Conservation (phyloP, 1,140 invertebrate genomes). For the Acromyrmex heyeri region DNA sequence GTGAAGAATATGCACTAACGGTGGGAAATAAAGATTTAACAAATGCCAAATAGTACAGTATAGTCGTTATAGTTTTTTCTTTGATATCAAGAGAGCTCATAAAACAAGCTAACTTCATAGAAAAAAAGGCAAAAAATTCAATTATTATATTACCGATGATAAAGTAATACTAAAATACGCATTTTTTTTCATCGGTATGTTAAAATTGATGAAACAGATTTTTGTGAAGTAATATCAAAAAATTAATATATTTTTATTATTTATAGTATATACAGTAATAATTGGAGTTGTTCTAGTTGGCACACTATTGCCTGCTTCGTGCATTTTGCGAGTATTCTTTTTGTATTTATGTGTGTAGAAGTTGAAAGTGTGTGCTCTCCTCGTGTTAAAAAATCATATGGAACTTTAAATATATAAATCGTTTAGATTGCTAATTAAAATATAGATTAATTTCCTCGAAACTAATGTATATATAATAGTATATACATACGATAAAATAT, state of each 20-base stretch:
- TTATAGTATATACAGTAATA: neutral
- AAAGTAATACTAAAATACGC: neutral
- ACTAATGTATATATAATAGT: slow-evolving; percentile 17
- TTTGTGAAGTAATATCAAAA: neutral
- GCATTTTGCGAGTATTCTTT: slow-evolving; percentile 25
- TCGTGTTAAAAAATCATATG: slow-evolving; percentile 22
- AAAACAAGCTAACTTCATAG: neutral
- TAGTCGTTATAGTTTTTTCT: neutral
- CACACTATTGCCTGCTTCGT: slow-evolving; percentile 35
- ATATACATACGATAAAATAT: slow-evolving; percentile 36
- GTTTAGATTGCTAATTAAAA: slow-evolving; percentile 18
- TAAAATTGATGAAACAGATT: slow-evolving; percentile 2
- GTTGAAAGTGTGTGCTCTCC: slow-evolving; percentile 11
- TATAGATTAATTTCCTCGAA: neutral
- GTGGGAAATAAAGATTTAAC: slow-evolving; percentile 25
- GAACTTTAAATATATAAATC: neutral
- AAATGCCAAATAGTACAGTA: slow-evolving; percentile 21
- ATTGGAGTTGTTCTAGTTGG: neutral
- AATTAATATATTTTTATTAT: slow-evolving; percentile 16
- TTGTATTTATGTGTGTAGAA: slow-evolving; percentile 25
- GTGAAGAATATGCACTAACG: slow-evolving; percentile 18
- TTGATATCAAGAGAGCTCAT: neutral
- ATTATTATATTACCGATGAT: neutral
- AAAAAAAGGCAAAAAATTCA: neutral
- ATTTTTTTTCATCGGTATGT: neutral